phyloP scores from a whole-genome alignment of 2,113 vertebrate genomes.

The Nibea coibor region DNA sequence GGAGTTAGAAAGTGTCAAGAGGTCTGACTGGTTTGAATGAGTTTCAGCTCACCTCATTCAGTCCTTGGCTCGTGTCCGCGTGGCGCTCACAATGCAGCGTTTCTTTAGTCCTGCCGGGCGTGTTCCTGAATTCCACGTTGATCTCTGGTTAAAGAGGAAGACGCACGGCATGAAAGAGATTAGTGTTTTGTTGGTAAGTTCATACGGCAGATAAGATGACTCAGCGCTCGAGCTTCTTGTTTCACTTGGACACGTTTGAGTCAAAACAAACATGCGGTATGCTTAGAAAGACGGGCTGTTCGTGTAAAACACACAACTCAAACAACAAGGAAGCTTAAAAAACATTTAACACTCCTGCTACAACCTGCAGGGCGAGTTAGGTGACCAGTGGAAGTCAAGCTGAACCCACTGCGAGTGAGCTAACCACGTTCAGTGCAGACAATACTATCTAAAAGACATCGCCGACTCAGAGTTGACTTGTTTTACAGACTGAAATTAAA shows the following conservation, averaged over 20 bases:
- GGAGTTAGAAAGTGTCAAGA: background rate
- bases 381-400: too few relatives aligned
- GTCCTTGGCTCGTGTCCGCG: background rate
- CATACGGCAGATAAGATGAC: background rate
- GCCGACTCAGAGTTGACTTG: too few relatives aligned
- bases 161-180: background rate
- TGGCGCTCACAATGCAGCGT: background rate
- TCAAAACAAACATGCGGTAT: background rate
- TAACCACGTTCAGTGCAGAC: too few relatives aligned
- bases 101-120: background rate
- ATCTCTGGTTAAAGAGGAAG: constrained; percentile 8
- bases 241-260: background rate
- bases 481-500: too few relatives aligned
- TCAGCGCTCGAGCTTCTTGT: background rate
- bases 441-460: too few relatives aligned
- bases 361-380: too few relatives aligned
- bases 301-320: background rate
- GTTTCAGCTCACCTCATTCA: background rate
- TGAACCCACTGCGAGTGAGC: too few relatives aligned
- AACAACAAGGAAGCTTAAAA: background rate
- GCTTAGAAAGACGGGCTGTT: background rate
- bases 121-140: background rate
- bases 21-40: background rate
- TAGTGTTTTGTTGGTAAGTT: background rate
- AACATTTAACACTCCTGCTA: background rate